Evolutionary conservation across 2,113 vertebrate species (phyloP), one percentile per base, ranked within the genome.

Genomic region (Athene cunicularia): DNA sequence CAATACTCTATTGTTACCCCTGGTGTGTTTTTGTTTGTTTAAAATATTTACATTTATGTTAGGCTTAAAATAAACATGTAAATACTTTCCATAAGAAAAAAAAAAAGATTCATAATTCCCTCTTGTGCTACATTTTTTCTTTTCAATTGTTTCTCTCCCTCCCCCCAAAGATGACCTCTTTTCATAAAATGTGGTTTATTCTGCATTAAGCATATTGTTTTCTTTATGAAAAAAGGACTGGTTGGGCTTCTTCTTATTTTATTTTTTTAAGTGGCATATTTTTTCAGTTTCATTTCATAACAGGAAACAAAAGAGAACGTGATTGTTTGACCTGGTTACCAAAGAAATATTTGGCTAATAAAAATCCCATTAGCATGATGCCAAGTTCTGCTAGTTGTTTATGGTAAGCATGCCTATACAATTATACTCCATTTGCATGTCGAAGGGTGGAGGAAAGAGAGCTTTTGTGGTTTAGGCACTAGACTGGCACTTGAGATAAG

Each of bases 31-130:
- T 97, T 97, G 94, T 98, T 98, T 98, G 96, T 98, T 98, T 98
- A 96, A 98, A 98, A 98, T 98, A 98, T 98, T 98, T 98, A 97
- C 97, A 94, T 97, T 98, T 97, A 95, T 97, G 93, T 95, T 96
- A 95, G 88, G 90, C 97, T 97, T 98, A 97, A 98, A 98, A 98
- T 97, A 98, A 98, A 98, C 95, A 98, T 94, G 88, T 81, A 97
- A 97, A 97, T 97, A 98, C 97, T 98, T 98, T 97, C 92, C 95
- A 96, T 90, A 95, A 95, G 96, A 60, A 89, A 93, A 96, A 96
- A 47, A 87, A 90, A 96, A 90, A 68, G 20, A 96, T 72, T 89
- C 94, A 37, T 93, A 95, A 97, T 98, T 97, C 96, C 89, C 84
- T 77, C 84, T 91, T 97, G 86, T 95, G 90, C 68, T 93, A 63